These are phyloP conservation scores for Andrena hattorfiana DNA, from an alignment of 2,888 invertebrate species.

Conservation along the genomic window DNA sequence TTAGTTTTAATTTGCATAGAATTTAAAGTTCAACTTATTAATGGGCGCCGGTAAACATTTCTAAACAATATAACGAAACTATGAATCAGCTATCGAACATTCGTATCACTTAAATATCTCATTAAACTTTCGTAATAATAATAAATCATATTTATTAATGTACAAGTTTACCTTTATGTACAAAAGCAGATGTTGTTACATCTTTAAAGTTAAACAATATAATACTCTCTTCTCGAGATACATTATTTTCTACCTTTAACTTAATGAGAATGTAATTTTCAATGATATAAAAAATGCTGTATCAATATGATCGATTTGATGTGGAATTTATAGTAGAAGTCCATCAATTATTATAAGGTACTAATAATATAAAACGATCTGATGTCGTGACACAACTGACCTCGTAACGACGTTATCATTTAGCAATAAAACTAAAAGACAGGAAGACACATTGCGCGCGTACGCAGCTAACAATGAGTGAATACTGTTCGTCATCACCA, in stretches of 20 bases:
- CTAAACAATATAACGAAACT: conserved; percentile 15
- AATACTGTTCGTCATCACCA: conserved; percentile 38
- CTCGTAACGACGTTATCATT: conserved; percentile 58
- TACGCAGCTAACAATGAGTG: conserved; percentile 48
- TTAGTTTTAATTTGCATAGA: conserved; percentile 12
- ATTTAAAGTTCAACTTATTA: conserved; percentile 23
- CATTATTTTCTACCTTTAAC: conserved; percentile 12
- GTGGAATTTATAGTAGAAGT: conserved; percentile 25
- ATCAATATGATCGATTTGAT: conserved; percentile 50
- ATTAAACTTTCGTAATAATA: conserved; percentile 18
- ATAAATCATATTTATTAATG: conserved; percentile 19
- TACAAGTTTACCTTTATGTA: conserved; percentile 19
- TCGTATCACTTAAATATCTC: conserved; percentile 14
- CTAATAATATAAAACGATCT: conserved; percentile 22
- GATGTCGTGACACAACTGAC: conserved; percentile 58
- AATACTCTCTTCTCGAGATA: not conserved
- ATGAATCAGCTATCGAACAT: conserved; percentile 11
- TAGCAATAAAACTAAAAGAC: conserved; percentile 50
- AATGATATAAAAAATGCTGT: conserved; percentile 23
- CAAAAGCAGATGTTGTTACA: conserved; percentile 1
- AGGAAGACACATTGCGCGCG: conserved; percentile 42
- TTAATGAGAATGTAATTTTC: conserved; percentile 14
- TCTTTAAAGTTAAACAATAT: too few relatives aligned
- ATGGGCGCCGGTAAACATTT: conserved; percentile 10
- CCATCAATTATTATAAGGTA: conserved; percentile 25